A percentile compares a stretch with the other conserved stretches of the same genome.
Evolutionary conservation across 2,797 vertebrate genomes (phyloP).

Genomic region (Diplodus puntazzo): DNA sequence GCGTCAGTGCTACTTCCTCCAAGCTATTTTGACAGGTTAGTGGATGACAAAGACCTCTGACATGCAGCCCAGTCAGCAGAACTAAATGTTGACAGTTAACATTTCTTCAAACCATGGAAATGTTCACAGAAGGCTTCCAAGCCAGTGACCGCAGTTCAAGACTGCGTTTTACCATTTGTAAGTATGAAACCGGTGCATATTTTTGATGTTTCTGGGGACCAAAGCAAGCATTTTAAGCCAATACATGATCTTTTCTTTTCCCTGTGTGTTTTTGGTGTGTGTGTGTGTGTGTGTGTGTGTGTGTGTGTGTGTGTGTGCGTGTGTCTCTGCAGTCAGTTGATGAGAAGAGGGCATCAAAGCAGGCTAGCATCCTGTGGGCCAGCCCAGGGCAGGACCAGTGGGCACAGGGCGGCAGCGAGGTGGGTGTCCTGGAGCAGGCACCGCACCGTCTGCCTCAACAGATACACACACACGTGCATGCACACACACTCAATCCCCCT

Average conservation of each 20-base stretch:
- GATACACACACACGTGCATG: slow-evolving; percentile 37
- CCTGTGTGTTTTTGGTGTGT: slow-evolving; percentile 23
- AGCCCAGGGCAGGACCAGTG: slow-evolving; percentile 76
- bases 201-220: too few relatives aligned
- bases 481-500: slow-evolving; percentile 32
- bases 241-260: too few relatives aligned
- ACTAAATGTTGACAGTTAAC: too few relatives aligned
- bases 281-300: slow-evolving; percentile 33
- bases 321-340: slow-evolving; percentile 46
- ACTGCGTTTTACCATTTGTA: too few relatives aligned
- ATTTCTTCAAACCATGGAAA: too few relatives aligned
- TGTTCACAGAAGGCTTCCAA: too few relatives aligned
- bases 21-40: not conserved
- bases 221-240: too few relatives aligned
- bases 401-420: slow-evolving; percentile 68
- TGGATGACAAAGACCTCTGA: not conserved
- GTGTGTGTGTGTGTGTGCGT: slow-evolving; percentile 25
- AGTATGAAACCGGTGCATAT: too few relatives aligned
- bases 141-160: too few relatives aligned
- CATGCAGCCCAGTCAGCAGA: not conserved
- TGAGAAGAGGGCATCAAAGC: slow-evolving; percentile 76
- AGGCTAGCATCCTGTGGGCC: slow-evolving; percentile 79
- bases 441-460: slow-evolving; percentile 65
- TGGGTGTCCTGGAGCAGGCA: slow-evolving; percentile 81
- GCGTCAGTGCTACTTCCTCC: not conserved